Evolutionary conservation across 2,888 invertebrate species (phyloP).

Genomic region (Willowsia nigromaculata): DNA sequence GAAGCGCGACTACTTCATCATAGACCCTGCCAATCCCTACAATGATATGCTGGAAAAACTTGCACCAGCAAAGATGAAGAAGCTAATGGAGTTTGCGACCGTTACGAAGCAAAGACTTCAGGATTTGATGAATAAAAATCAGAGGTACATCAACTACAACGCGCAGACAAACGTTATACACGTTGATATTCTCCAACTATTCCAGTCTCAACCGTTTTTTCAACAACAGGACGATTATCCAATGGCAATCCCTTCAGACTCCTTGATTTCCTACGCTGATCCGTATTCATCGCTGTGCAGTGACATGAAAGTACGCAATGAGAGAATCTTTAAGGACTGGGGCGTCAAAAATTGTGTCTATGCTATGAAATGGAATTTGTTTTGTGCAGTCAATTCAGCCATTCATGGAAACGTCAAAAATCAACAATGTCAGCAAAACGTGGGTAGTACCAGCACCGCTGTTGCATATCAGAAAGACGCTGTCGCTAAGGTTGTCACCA

Average conservation of each 20-base stretch:
- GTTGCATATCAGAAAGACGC: no score
- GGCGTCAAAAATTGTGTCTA: not conserved
- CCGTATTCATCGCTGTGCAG: not conserved
- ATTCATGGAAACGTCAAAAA: no score
- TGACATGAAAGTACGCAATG: not conserved
- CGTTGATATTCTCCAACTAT: not conserved
- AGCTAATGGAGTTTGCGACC: not conserved
- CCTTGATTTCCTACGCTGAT: not conserved
- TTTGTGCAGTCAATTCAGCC: not conserved
- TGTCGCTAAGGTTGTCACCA: not conserved
- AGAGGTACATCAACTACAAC: no score
- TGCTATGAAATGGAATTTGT: not conserved
- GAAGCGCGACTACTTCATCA: not conserved
- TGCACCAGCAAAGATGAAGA: not conserved
- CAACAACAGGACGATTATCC: not conserved
- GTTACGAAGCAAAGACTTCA: not conserved
- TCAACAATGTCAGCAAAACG: no score
- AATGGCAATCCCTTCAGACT: not conserved
- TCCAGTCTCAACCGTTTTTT: not conserved
- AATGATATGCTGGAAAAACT: not conserved
- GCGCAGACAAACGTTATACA: not conserved
- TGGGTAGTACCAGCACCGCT: not conserved
- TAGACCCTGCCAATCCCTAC: not conserved
- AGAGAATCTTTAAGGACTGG: not conserved
- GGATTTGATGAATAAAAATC: no score